phyloP scores from a whole-genome alignment of 35 echinoderm and acorn worm genomes.

The Amphiura filiformis region DNA sequence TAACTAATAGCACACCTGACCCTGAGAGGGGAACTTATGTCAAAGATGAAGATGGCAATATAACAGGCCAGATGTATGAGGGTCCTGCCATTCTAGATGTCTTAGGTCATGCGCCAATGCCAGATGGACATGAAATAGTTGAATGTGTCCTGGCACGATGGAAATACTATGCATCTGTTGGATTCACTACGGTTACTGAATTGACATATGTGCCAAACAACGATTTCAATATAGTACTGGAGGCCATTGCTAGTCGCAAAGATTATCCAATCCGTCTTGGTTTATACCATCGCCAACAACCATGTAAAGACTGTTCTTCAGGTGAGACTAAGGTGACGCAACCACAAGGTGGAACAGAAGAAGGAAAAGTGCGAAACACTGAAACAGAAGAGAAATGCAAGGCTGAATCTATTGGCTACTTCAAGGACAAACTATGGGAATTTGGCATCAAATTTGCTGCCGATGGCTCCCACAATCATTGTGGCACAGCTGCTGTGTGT shows the following conservation, averaged over 20 bases:
- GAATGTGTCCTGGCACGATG: conserved; percentile 20
- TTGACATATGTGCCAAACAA: conserved; percentile 39
- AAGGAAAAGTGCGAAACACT: too few species aligned
- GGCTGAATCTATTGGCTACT: too few species aligned
- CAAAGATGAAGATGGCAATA: conserved; percentile 3
- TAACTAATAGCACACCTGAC: background rate
- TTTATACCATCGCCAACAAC: too few species aligned
- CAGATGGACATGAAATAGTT: background rate
- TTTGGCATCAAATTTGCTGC: too few species aligned
- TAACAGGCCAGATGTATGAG: conserved; percentile 45
- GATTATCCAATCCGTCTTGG: conserved; percentile 54
- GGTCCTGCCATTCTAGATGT: conserved; percentile 22
- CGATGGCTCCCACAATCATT: too few species aligned
- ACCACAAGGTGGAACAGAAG: too few species aligned
- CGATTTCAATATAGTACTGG: background rate
- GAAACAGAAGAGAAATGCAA: too few species aligned
- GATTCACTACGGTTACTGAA: conserved; percentile 59
- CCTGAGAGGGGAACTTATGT: conserved; percentile 43
- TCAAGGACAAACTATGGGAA: too few species aligned
- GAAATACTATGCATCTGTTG: conserved; percentile 45
- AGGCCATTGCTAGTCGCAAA: background rate
- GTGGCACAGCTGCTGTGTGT: too few species aligned
- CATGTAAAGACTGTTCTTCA: too few species aligned
- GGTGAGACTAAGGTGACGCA: too few species aligned
- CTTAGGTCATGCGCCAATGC: background rate